Evolutionary conservation across 2,113 vertebrate genomes (phyloP).

Genomic region (Thermophis baileyi): DNA sequence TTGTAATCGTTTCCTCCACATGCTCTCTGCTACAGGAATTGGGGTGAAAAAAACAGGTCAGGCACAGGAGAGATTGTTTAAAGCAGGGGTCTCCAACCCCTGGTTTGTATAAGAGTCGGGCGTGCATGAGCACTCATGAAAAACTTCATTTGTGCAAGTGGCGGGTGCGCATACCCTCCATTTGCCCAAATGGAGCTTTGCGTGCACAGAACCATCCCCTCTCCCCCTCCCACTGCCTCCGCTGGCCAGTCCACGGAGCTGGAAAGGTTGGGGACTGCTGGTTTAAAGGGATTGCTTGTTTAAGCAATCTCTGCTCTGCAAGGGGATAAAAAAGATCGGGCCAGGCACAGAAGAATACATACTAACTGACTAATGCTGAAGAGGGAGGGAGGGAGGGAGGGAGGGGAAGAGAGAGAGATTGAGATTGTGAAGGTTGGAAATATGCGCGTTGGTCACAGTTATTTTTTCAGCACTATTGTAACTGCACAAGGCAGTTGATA

Average conservation of each 20-base stretch:
- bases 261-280: background rate
- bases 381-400: background rate
- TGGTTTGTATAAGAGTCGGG: too few species aligned
- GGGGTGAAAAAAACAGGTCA: background rate
- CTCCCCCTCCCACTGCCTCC: background rate
- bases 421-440: background rate
- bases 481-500: background rate
- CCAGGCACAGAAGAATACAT: background rate
- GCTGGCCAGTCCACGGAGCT: background rate
- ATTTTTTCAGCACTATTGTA: background rate
- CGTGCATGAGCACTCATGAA: too few species aligned
- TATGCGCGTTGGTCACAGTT: background rate
- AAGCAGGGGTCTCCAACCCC: background rate
- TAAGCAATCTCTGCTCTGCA: background rate
- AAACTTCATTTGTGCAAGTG: too few species aligned
- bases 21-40: background rate
- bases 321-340: background rate
- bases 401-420: background rate
- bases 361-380: background rate
- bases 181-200: too few species aligned
- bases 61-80: background rate
- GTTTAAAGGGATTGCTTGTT: background rate
- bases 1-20: background rate
- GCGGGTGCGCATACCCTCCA: too few species aligned
- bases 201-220: background rate